Evolutionary conservation across 2,113 vertebrate species (phyloP), one percentile per base, ranked within the genome.

Genomic region (Ondatra zibethicus): DNA sequence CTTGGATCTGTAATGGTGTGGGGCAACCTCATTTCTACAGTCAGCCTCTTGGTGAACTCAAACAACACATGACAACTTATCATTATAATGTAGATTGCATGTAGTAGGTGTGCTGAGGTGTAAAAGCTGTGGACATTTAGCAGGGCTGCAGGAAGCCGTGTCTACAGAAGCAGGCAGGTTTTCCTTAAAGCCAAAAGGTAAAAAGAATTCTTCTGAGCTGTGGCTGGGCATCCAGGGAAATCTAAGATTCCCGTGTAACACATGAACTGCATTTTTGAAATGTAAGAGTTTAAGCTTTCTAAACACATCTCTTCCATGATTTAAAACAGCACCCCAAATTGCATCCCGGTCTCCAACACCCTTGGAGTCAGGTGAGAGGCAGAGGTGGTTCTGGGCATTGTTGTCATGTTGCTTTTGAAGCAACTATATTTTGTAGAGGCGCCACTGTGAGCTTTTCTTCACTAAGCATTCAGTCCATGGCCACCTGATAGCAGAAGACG

Each of bases 371-470:
- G 85, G 93, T 21, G 27, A 77, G 94, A 93, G 80, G 80, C 88
- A 65, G 61, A 95, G 89, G 82, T 65, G 93, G 72, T 78, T 39
- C 63, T 90, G 80, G 91, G 89, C 50, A 19, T 12, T 19, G 55
- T 68, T 33, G 63, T 81, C 77, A 29, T 88, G 82, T 89, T 97
- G 96, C 94, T 96, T 89, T 86, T 72, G 72, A 96, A 96, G 95
- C 81, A 80, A 75, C 12, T 4, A 36, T 63, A 72, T 55, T 93
- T 82, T 61, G 78, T 73, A 73, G 73, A 63, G 91, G 50, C 58
- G 3, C 94, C 78, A 55, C 21, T 10, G 73, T 72, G 84, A 94
- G 87, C 0, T 4, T 95, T 92, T 86, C 70, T 63, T 84, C 77
- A 52, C 47, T 78, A 12, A 93, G 77, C 91, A 68, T 89, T 94